Conservation (phyloP, 1,140 invertebrate species). For the Ctenoplectra terminalis region DNA sequence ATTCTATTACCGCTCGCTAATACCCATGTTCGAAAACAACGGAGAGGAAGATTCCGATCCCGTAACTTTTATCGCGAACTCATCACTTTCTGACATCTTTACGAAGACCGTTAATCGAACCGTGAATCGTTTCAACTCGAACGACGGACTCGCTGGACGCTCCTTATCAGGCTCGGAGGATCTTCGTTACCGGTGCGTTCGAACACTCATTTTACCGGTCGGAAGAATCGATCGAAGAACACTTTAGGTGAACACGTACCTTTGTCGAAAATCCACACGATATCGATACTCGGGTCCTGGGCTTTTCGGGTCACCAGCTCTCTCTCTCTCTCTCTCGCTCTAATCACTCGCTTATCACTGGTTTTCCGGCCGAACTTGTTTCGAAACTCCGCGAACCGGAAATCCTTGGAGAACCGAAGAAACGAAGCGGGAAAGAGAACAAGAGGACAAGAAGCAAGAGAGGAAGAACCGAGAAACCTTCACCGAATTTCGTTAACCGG, state of each 20-base stretch:
- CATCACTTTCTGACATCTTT: conserved; percentile 8
- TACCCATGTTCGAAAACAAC: conserved; percentile 10
- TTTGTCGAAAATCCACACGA: conserved; percentile 60
- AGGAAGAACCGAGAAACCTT: background rate
- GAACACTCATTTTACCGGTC: background rate
- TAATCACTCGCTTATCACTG: conserved; percentile 62
- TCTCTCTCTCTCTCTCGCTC: background rate
- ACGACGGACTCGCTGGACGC: background rate
- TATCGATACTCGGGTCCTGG: conserved; percentile 17
- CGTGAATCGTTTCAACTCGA: background rate
- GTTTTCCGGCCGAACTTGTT: conserved; percentile 12
- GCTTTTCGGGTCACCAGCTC: conserved; percentile 37
- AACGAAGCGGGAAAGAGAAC: no score
- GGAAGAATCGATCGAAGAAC: background rate
- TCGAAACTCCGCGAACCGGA: conserved; percentile 25
- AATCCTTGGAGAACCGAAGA: background rate
- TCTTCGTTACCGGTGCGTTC: conserved; percentile 29
- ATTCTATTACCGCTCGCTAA: no score
- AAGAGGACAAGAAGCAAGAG: background rate
- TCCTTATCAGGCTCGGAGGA: background rate
- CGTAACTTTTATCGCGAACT: background rate
- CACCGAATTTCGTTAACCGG: conserved; percentile 51
- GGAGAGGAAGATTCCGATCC: conserved; percentile 53
- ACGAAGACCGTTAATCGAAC: background rate
- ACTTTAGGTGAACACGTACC: conserved; percentile 54